A percentile compares a stretch with the other conserved stretches of the same genome.
Conservation (phyloP, 2,797 vertebrate species). For the Takifugu ocellatus region DNA sequence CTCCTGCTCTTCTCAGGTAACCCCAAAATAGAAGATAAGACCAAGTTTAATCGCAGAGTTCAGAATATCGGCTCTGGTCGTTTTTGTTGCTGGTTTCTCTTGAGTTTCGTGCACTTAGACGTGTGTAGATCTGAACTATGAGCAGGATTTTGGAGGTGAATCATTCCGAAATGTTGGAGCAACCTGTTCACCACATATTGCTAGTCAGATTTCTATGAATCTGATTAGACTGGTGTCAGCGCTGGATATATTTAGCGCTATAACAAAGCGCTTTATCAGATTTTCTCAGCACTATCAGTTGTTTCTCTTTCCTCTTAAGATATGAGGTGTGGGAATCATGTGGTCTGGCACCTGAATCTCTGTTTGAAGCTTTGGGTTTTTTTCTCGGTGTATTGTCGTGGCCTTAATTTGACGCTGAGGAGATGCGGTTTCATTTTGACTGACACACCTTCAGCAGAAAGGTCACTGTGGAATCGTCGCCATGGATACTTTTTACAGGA, state of each 20-base stretch:
- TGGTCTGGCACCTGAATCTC: not conserved
- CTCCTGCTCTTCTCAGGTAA: not conserved
- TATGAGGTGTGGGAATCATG: conserved; percentile 3
- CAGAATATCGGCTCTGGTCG: not conserved
- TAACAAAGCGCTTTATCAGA: conserved; percentile 58
- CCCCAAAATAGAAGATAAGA: not conserved
- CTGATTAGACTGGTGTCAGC: conserved; percentile 45
- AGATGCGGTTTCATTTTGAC: conserved; percentile 30
- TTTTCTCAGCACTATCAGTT: conserved; percentile 57
- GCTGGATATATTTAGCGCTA: conserved; percentile 48
- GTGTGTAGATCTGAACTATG: not conserved
- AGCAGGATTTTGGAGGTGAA: too few species aligned
- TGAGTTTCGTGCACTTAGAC: not conserved
- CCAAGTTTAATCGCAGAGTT: not conserved
- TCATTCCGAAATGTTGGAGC: not conserved
- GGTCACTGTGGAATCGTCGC: conserved; percentile 25
- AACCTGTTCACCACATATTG: not conserved
- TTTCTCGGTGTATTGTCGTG: not conserved
- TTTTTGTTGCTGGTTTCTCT: conserved; percentile 2
- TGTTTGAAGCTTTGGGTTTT: not conserved
- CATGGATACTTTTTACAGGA: too few species aligned
- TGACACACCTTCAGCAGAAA: conserved; percentile 36
- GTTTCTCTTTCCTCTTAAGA: conserved; percentile 53
- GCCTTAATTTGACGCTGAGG: conserved; percentile 31
- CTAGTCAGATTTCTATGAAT: conserved; percentile 59